phyloP scores from a whole-genome alignment of 2,888 invertebrate species.

The Papilio gigon region DNA sequence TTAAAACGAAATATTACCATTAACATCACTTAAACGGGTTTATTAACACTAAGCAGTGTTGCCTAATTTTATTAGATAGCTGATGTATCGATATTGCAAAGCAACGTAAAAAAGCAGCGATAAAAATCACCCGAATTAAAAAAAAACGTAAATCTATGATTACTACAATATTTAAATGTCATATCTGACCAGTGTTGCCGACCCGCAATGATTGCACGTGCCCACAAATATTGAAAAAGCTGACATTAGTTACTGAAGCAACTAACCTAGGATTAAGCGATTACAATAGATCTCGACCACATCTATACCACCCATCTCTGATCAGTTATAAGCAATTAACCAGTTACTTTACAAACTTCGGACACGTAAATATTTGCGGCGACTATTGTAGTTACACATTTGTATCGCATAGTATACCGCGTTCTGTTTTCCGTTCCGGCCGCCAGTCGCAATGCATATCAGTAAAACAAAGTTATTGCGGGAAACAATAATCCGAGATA shows the following conservation, averaged over 20 bases:
- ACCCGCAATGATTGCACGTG: constrained; percentile 6
- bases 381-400: constrained; percentile 3
- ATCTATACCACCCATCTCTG: neutral
- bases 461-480: constrained; percentile 68
- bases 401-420: constrained; percentile 5
- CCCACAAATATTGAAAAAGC: neutral
- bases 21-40: neutral
- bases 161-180: constrained; percentile 8
- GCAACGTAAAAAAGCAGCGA: constrained; percentile 9
- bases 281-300: too few species aligned
- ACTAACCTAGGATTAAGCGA: neutral
- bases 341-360: neutral
- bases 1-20: constrained; percentile 5
- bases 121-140: constrained; percentile 8
- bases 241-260: constrained; percentile 5
- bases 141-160: neutral
- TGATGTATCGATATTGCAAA: neutral
- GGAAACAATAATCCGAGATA: constrained; percentile 78
- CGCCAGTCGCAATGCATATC: constrained; percentile 49
- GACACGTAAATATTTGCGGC: neutral
- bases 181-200: neutral
- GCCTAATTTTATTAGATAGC: constrained; percentile 7
- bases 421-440: constrained; percentile 30
- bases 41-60: constrained; percentile 1
- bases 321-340: neutral